Percentiles rank a stretch among this genome's conserved stretches.
These are phyloP conservation scores for Callinectes sapidus DNA, from an alignment of 2,888 invertebrate species.

Conservation along the genomic window DNA sequence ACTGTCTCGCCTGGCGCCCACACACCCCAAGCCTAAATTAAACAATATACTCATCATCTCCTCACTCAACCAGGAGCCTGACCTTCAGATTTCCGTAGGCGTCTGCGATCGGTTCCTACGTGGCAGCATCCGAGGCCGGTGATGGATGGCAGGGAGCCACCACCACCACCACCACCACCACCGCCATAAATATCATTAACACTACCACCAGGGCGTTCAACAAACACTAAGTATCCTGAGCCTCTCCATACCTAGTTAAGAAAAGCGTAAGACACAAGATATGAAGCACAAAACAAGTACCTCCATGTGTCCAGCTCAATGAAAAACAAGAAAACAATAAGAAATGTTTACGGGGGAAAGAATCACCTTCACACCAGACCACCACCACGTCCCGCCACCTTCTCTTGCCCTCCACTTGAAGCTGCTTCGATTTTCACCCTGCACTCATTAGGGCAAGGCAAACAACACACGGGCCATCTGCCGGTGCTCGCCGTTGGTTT, in stretches of 20 bases:
- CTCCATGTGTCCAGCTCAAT: not conserved
- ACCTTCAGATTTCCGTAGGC: not conserved
- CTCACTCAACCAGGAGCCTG: not conserved
- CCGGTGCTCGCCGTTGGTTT: constrained; percentile 38
- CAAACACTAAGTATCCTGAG: not conserved
- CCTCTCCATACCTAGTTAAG: not conserved
- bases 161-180: not conserved
- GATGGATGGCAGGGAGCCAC: not conserved
- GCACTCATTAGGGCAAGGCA: constrained; percentile 34
- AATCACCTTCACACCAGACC: constrained; percentile 25
- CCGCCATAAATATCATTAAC: not conserved
- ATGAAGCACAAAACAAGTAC: not conserved
- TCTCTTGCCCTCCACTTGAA: constrained; percentile 14
- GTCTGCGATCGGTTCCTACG: constrained; percentile 3
- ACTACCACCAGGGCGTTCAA: not conserved
- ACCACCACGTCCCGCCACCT: constrained; percentile 6
- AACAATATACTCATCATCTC: not conserved
- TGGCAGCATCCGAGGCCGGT: not conserved
- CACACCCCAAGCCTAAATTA: not conserved
- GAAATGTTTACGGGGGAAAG: not conserved
- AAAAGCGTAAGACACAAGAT: not conserved
- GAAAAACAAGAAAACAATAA: not conserved
- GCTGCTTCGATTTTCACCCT: constrained; percentile 28
- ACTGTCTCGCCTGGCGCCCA: not conserved
- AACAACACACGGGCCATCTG: constrained; percentile 27